Base-by-base conservation (phyloP, 2,888 invertebrate genomes). In the Dicyrtomina minuta region DNA sequence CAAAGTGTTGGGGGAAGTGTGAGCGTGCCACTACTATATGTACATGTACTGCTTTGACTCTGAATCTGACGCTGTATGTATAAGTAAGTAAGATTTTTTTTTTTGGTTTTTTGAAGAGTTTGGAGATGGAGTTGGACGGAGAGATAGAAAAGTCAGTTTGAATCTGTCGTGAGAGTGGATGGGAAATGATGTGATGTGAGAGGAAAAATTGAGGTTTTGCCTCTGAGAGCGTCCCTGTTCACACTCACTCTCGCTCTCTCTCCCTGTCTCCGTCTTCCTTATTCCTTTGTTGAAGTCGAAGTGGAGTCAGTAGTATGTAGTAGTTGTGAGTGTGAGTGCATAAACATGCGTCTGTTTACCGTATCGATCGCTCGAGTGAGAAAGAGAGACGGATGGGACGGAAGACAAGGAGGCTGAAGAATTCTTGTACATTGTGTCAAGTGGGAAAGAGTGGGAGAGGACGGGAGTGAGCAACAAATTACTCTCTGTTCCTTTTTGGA, bases 391-490 rank as follows among this genome's bases (percentile, higher is more conserved):
- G 2, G 49, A 20, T n/a, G 8, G n/a, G 17, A 46, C n/a, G 5
- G 15, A 51, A 12, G 51, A 20, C 51, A 51, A 46, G 46, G 33
- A 33, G 39, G 1, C 15, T 15, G 27, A 20, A 17, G 39, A 58
- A 58, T 39, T 58, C 58, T 39, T 15, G 4, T 56, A 10, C 5
- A 4, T 13, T 44, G 22, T 44, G 53, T 53, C 56, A 56, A 33
- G 15, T 15, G 49, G 62, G n/a, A n/a, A 3, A 39, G 33, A 51
- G 55, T 26, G 55, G 24, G 55, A 55, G 55, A n/a, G n/a, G n/a
- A 22, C 59, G 6, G 43, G 59, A 20, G 51, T 64, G 64, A 64
- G 64, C 39, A 51, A 53, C 64, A 64, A 64, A 64, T 64, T 51
- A 64, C 39, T 51, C 39, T 51, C 51, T 8, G 20, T 43, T 60